These are phyloP conservation scores for Cordilura impudica DNA, from an alignment of 2,888 invertebrate species.

Conservation along the genomic window DNA sequence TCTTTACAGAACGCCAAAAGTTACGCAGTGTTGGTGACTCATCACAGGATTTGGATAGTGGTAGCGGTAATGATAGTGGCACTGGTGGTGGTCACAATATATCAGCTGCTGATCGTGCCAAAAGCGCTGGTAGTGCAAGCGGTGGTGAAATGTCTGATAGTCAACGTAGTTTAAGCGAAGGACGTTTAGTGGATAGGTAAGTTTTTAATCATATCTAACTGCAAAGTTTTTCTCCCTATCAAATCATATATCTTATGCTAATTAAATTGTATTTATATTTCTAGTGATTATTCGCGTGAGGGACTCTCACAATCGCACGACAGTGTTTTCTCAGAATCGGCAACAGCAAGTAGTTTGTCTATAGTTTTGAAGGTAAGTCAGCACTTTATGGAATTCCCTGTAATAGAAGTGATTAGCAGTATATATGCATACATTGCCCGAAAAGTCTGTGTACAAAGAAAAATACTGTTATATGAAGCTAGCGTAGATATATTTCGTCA, in stretches of 20 bases:
- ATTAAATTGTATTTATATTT: slow-evolving; percentile 9
- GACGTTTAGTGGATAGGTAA: slow-evolving; percentile 76
- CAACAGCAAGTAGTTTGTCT: slow-evolving; percentile 77
- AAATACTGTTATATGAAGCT: background rate
- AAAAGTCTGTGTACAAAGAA: background rate
- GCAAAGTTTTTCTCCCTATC: background rate
- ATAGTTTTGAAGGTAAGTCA: slow-evolving; percentile 76
- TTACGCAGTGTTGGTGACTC: slow-evolving; percentile 72
- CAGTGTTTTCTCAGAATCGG: slow-evolving; percentile 89
- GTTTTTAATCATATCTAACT: slow-evolving; percentile 42
- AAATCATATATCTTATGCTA: background rate
- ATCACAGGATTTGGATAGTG: slow-evolving; percentile 71
- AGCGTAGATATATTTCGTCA: no score
- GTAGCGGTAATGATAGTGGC: slow-evolving; percentile 63
- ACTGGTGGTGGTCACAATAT: slow-evolving; percentile 61
- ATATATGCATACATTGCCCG: no score
- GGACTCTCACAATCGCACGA: slow-evolving; percentile 93
- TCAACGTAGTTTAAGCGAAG: slow-evolving; percentile 77
- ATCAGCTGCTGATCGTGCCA: slow-evolving; percentile 44
- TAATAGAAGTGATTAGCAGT: no score
- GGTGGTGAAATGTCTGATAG: slow-evolving; percentile 76
- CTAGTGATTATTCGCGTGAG: slow-evolving; percentile 75
- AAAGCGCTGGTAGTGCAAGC: slow-evolving; percentile 58
- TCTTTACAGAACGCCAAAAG: slow-evolving; percentile 70
- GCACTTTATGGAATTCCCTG: background rate